These are phyloP conservation scores for Pipistrellus pipistrellus DNA, from an alignment of 2,797 vertebrate species.

Conservation along the genomic window DNA sequence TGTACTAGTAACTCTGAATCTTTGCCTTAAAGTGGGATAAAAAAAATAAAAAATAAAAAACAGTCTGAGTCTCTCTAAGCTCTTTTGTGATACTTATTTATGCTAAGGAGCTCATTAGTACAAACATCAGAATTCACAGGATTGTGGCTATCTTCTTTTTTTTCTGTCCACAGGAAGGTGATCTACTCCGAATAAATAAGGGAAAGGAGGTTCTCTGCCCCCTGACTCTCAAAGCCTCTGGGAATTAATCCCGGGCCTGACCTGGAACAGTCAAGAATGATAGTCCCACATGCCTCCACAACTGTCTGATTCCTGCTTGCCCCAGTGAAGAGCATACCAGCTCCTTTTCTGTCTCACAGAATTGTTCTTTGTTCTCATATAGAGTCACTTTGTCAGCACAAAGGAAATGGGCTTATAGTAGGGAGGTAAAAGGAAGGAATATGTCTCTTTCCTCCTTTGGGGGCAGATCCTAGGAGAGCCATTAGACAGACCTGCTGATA, in stretches of 20 bases:
- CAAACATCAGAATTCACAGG: neutral
- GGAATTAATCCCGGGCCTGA: neutral
- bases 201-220: neutral
- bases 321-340: neutral
- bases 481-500: neutral
- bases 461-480: neutral
- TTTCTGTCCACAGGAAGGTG: neutral
- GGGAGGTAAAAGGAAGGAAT: neutral
- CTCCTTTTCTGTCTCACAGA: neutral
- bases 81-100: neutral
- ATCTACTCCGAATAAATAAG: neutral
- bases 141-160: neutral
- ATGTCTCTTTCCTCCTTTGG: neutral
- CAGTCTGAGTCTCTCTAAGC: neutral
- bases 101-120: neutral
- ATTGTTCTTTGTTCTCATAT: neutral
- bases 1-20: neutral
- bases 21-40: neutral
- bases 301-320: neutral
- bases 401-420: neutral
- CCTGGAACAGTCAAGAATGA: neutral
- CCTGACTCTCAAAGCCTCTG: neutral
- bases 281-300: fast-evolving
- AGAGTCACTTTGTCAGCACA: neutral
- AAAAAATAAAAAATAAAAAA: neutral